These are phyloP conservation scores for Drosophila hamatofila DNA, from an alignment of 2,888 invertebrate genomes.

Conservation along the genomic window DNA sequence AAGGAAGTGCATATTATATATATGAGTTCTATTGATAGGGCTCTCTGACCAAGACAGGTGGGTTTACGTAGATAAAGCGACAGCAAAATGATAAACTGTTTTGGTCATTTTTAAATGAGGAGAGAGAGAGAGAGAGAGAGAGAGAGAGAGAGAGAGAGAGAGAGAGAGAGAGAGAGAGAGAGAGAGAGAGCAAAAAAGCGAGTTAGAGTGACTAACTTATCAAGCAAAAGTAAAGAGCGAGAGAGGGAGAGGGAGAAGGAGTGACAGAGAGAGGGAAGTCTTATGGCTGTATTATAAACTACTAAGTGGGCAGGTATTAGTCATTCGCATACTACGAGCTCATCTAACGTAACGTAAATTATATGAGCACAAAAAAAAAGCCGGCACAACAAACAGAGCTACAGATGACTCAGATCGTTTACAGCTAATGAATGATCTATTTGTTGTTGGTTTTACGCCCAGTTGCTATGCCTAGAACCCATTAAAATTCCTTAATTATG, in stretches of 20 bases:
- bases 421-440: slow-evolving; percentile 7
- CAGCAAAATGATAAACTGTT: slow-evolving; percentile 36
- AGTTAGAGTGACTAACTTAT: not conserved
- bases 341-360: slow-evolving; percentile 8
- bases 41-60: slow-evolving; percentile 32
- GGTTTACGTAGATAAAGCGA: slow-evolving; percentile 33
- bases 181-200: slow-evolving; percentile 1
- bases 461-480: slow-evolving; percentile 2
- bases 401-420: slow-evolving; percentile 39
- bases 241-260: not conserved
- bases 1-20: slow-evolving; percentile 64
- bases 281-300: slow-evolving; percentile 33
- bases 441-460: slow-evolving; percentile 8
- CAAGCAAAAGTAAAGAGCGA: not conserved
- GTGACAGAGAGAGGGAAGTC: not conserved
- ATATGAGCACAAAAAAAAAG: slow-evolving; percentile 1
- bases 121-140: not conserved
- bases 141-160: not conserved
- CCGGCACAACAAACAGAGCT: slow-evolving; percentile 28
- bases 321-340: slow-evolving; percentile 38
- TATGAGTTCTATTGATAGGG: slow-evolving; percentile 9
- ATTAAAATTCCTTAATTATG: slow-evolving; percentile 10
- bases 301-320: slow-evolving; percentile 31
- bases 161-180: not conserved
- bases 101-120: slow-evolving; percentile 10